These are phyloP conservation scores for Gallinago stenura DNA, from an alignment of 2,797 vertebrate genomes.

Conservation along the genomic window DNA sequence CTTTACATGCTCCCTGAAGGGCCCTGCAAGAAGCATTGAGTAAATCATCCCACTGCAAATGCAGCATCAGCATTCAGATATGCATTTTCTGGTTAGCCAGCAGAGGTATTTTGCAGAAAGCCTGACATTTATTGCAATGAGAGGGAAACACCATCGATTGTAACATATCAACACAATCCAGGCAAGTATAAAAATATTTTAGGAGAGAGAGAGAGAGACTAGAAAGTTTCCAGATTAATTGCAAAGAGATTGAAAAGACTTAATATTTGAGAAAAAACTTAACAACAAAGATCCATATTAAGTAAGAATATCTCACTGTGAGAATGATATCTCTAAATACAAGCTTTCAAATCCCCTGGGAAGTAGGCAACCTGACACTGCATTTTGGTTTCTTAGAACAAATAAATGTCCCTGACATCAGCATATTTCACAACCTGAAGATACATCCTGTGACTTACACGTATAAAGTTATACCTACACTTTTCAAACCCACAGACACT, in stretches of 20 bases:
- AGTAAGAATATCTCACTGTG: background rate
- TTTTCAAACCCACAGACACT: background rate
- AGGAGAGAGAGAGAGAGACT: background rate
- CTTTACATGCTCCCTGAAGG: background rate
- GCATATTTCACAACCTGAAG: background rate
- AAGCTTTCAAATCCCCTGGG: background rate
- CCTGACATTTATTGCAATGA: conserved; percentile 1
- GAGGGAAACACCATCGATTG: background rate
- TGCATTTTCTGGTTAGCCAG: background rate
- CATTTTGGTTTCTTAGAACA: background rate
- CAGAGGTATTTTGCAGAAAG: background rate
- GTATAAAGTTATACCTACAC: background rate
- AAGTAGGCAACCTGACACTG: background rate
- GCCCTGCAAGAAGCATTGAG: background rate
- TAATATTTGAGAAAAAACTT: background rate
- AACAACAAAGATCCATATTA: background rate
- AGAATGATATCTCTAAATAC: background rate
- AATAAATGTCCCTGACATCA: background rate
- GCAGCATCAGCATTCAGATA: background rate
- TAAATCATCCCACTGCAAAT: background rate
- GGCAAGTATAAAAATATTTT: background rate
- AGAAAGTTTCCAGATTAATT: background rate
- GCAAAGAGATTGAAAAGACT: background rate
- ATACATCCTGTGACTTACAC: background rate
- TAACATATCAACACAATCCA: background rate